Evolutionary conservation across 2,113 vertebrate genomes (phyloP).

Genomic region (Phrynocephalus versicolor): DNA sequence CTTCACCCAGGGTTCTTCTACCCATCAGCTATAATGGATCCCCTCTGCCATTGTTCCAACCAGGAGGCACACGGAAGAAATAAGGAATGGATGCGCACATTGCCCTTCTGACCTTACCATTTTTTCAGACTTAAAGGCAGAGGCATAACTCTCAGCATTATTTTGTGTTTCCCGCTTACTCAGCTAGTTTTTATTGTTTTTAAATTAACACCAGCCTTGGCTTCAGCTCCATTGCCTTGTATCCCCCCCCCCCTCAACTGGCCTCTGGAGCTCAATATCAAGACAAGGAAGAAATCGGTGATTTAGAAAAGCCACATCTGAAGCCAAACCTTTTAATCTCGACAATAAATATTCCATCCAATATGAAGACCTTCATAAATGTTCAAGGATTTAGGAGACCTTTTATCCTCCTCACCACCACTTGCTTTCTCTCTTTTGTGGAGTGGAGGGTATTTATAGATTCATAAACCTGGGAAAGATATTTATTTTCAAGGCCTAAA

Average conservation of each 20-base stretch:
- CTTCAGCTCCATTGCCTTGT: not conserved
- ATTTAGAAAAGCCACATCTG: slow-evolving; percentile 35
- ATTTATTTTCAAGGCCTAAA: slow-evolving; percentile 16
- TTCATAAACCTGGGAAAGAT: slow-evolving; percentile 8
- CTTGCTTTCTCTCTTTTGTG: not conserved
- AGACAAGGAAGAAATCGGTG: slow-evolving; percentile 26
- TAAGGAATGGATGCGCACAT: not conserved
- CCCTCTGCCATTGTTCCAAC: not conserved
- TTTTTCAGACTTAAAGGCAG: not conserved
- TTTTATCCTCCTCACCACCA: slow-evolving; percentile 6
- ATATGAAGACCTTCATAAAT: slow-evolving; percentile 18
- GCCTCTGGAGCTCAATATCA: slow-evolving; percentile 22
- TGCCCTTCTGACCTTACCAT: not conserved
- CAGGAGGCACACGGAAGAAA: not conserved
- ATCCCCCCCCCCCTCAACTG: not conserved
- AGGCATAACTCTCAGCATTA: not conserved
- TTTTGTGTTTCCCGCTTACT: slow-evolving; percentile 16
- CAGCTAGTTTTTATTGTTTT: slow-evolving; percentile 28
- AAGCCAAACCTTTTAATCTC: slow-evolving; percentile 40
- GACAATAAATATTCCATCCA: slow-evolving; percentile 14
- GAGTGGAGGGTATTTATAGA: not conserved
- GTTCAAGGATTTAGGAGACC: slow-evolving; percentile 18
- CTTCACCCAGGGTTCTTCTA: too few species aligned
- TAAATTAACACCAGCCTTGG: slow-evolving; percentile 8
- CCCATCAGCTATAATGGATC: too few species aligned